Evolutionary conservation across 2,797 vertebrate genomes (phyloP).

Genomic region (Tokudaia tokunoshimensis): DNA sequence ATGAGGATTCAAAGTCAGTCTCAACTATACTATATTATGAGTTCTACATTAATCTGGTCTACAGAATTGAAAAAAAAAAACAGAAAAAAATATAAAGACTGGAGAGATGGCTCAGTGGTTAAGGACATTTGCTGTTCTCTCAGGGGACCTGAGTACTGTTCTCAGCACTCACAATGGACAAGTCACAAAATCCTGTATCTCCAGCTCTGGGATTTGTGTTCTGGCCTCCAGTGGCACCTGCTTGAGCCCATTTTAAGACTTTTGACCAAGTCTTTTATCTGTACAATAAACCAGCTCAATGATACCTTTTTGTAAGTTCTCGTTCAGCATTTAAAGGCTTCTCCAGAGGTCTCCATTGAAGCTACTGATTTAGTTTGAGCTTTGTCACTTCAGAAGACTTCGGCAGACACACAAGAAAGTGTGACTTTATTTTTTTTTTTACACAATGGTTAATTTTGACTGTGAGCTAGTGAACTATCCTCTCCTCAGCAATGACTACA

Average conservation of each 20-base stretch:
- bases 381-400: fast-evolving
- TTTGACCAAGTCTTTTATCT: neutral
- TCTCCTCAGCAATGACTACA: neutral
- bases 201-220: neutral
- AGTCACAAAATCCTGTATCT: neutral
- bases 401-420: fast-evolving
- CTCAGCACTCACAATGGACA: neutral
- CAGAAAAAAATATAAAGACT: neutral
- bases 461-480: neutral
- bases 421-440: neutral
- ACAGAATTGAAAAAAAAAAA: too few relatives aligned
- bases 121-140: neutral
- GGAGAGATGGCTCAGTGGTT: neutral
- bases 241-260: neutral
- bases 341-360: fast-evolving
- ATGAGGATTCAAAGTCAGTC: neutral
- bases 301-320: neutral
- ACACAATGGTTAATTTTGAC: neutral
- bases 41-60: neutral
- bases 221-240: too few relatives aligned
- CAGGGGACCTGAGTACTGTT: too few relatives aligned
- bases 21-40: neutral
- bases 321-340: neutral
- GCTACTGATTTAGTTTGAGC: fast-evolving
- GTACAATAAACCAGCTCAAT: fast-evolving